Base-by-base conservation (phyloP, 2,888 invertebrate species). In the Chrysolina oricalcia region DNA sequence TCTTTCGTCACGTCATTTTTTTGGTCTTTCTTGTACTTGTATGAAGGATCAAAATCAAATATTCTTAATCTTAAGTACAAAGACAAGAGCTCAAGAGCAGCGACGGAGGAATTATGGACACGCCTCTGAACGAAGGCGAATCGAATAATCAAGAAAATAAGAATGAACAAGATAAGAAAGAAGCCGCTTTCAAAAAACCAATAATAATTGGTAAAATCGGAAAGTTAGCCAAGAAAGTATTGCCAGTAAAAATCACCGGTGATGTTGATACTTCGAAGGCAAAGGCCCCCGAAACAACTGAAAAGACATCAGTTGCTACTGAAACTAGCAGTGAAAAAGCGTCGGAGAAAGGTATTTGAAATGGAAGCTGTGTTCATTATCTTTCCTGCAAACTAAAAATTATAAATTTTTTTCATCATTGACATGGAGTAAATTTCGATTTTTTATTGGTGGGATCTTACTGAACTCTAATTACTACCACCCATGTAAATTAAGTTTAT, bases 141-240 rank as follows among this genome's bases (percentile, higher is more conserved):
- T n/a, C 43, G 23, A 27, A 68, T 15, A 6, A 27, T 40, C 21
- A 64, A 35, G 48, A 65, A 17, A 66, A 56, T 50, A 41, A 66
- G 35, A n/a, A 66, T 17, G 27, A 40, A 17, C 23, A 70, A n/a
- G 6, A 40, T 9, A 35, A 74, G 9, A 27, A n/a, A 15, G 74
- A 75, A 17, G 63, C 46, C 15, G 11, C 70, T 19, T 91, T 91
- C 84, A 91, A 92, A 81, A 91, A 91, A 85, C 92, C 91, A 23
- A 88, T 91, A 13, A 83, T 91, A 63, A 80, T 88, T 19, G 92
- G 91, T 8, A 90, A 91, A 73, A 86, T 91, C 17, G 91, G 91
- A 0, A 90, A 90, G 83, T 85, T 91, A 21, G 91, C 91, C 0
- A 90, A 89, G 82, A 91, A 89, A 82, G 46, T 84, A 1, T 46